phyloP scores from a whole-genome alignment of 2,797 vertebrate species.

The Catostomus latipinnis region DNA sequence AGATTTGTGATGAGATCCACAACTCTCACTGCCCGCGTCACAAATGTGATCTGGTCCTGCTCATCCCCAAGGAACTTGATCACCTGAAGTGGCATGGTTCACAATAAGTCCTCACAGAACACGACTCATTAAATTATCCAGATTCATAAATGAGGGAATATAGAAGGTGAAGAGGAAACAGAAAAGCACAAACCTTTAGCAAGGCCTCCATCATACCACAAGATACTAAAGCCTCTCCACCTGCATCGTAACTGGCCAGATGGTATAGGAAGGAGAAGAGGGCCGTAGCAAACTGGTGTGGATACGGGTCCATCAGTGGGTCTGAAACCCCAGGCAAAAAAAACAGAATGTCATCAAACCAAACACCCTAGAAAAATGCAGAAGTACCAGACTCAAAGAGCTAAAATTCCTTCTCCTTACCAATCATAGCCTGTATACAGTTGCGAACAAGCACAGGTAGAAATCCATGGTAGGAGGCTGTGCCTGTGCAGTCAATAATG shows the following conservation, averaged over 20 bases:
- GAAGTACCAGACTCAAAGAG: neutral
- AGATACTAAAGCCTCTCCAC: constrained; percentile 95
- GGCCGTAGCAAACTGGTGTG: constrained; percentile 96
- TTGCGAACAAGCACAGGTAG: constrained; percentile 94
- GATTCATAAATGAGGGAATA: neutral
- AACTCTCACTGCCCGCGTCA: constrained; percentile 93
- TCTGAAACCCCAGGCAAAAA: constrained; percentile 64
- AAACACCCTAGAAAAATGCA: neutral
- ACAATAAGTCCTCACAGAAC: neutral
- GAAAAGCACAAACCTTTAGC: constrained; percentile 81
- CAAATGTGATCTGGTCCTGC: constrained; percentile 98
- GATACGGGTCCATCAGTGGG: constrained; percentile 93
- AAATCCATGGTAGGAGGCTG: constrained; percentile 96
- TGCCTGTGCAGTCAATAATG: constrained; percentile 98
- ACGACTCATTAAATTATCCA: constrained; percentile 1
- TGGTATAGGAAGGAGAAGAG: constrained; percentile 98
- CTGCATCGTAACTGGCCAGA: constrained; percentile 95
- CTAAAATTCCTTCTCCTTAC: constrained; percentile 70
- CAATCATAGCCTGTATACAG: constrained; percentile 99
- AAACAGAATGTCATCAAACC: neutral
- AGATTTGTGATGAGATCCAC: constrained; percentile 99
- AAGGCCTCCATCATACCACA: constrained; percentile 99
- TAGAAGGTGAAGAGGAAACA: neutral
- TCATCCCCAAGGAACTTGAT: constrained; percentile 98
- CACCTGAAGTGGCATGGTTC: constrained; percentile 75